Evolutionary conservation across 2,888 invertebrate species (phyloP), one percentile per base, ranked within the genome.

Genomic region (Drepana falcataria): DNA sequence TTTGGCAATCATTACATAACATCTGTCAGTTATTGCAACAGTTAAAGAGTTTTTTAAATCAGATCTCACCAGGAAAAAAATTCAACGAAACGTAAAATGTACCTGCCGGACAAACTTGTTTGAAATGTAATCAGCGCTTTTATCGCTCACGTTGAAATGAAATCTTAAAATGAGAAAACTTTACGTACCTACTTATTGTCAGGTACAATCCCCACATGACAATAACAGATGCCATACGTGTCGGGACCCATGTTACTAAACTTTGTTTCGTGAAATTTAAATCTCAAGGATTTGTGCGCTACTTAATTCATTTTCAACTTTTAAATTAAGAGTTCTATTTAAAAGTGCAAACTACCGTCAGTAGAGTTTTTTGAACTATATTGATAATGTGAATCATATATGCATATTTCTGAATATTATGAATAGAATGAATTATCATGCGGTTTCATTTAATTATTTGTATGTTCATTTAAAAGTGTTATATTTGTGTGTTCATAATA

Each of bases 101-200:
- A 41, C 3, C 41, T 4, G 41, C 2, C 2, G 41, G 7, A 41
- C 41, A 41, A 41, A 41, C 2, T 41, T 41, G 41, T 41, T 2
- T 6, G 6, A 41, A 44, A 51, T 51, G 58, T 60, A 51, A 60
- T 60, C 54, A 58, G 51, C 9, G 44, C 37, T 55, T 64, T 62
- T 60, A 59, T 59, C 56, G 52, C 54, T 52, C 5, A 35, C 40
- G 6, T 51, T 52, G 51, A 59, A 62, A 64, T 59, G 48, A 58
- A 61, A 61, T 56, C 57, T 55, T 51, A 53, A 44, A 56, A 55
- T 49, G 52, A 48, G 55, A 41, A 59, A 58, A 57, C 53, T 57
- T 57, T 47, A 9, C 7, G 59, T 52, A 53, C 51, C 48, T 48
- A 52, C 9, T 57, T 48, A 21, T 44, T 55, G 52, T 53, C 57